Evolutionary conservation across 2,888 invertebrate genomes (phyloP).

Genomic region (Tenthredo mesomela): DNA sequence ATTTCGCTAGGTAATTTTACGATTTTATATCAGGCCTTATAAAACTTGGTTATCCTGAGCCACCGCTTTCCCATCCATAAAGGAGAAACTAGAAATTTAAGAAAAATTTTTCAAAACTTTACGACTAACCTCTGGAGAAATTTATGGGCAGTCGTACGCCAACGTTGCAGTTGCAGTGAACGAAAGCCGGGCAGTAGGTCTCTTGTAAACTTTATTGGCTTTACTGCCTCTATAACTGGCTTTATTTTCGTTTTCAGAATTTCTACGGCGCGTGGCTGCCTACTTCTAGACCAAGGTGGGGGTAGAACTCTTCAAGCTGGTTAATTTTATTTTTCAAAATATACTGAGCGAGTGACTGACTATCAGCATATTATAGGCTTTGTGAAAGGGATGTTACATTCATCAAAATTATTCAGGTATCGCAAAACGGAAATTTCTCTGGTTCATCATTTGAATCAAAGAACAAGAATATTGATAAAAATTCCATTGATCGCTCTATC

Average conservation of each 20-base stretch:
- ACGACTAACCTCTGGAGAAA: conserved; percentile 60
- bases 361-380: too few relatives aligned
- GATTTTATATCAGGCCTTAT: conserved; percentile 57
- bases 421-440: neutral
- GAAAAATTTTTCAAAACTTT: conserved; percentile 58
- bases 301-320: conserved; percentile 46
- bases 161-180: conserved; percentile 43
- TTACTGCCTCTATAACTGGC: conserved; percentile 37
- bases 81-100: conserved; percentile 49
- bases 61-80: conserved; percentile 54
- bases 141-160: conserved; percentile 71
- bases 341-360: conserved; percentile 46
- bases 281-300: conserved; percentile 40
- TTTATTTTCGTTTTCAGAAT: conserved; percentile 61
- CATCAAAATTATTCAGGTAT: neutral
- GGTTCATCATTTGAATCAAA: neutral
- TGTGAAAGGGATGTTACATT: neutral
- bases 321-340: conserved; percentile 59
- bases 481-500: neutral
- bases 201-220: conserved; percentile 52
- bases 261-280: conserved; percentile 71
- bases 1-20: conserved; percentile 55
- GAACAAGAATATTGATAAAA: neutral
- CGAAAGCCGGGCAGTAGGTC: conserved; percentile 54
- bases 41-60: conserved; percentile 63